These are phyloP conservation scores for Taenioides sp. DNA, from an alignment of 2,797 vertebrate genomes.

Conservation along the genomic window DNA sequence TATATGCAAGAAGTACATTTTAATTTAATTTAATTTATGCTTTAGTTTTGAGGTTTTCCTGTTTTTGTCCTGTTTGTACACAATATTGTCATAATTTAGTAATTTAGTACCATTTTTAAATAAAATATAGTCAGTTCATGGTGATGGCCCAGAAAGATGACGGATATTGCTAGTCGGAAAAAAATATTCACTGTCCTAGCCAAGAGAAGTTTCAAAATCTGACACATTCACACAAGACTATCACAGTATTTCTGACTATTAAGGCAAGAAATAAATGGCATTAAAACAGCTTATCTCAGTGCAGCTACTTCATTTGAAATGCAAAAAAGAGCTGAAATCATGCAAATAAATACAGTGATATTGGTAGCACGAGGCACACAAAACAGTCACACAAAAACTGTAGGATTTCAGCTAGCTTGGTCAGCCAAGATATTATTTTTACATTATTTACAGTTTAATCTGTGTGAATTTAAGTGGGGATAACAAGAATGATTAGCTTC, in stretches of 20 bases:
- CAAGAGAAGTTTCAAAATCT: neutral
- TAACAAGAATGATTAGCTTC: neutral
- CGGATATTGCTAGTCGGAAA: too few species aligned
- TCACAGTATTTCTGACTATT: slow-evolving; percentile 41
- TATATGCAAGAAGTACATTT: neutral
- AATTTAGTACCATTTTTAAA: neutral
- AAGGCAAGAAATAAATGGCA: slow-evolving; percentile 49
- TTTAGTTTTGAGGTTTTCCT: neutral
- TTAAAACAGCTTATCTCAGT: slow-evolving; percentile 67
- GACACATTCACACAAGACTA: slow-evolving; percentile 13
- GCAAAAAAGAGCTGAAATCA: slow-evolving; percentile 42
- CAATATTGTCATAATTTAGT: neutral
- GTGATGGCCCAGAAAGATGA: too few species aligned
- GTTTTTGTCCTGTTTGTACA: neutral
- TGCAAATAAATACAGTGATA: slow-evolving; percentile 68
- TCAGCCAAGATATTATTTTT: neutral
- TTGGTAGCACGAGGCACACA: slow-evolving; percentile 47
- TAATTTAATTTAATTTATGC: neutral
- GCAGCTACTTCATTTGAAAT: slow-evolving; percentile 56
- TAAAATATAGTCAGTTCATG: neutral
- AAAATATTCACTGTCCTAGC: neutral
- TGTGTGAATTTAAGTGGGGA: neutral
- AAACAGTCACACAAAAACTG: slow-evolving; percentile 20
- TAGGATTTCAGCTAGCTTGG: slow-evolving; percentile 16
- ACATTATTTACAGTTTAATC: neutral